These are phyloP conservation scores for Agonopterix heracliana DNA, from an alignment of 2,888 invertebrate species.

Conservation along the genomic window DNA sequence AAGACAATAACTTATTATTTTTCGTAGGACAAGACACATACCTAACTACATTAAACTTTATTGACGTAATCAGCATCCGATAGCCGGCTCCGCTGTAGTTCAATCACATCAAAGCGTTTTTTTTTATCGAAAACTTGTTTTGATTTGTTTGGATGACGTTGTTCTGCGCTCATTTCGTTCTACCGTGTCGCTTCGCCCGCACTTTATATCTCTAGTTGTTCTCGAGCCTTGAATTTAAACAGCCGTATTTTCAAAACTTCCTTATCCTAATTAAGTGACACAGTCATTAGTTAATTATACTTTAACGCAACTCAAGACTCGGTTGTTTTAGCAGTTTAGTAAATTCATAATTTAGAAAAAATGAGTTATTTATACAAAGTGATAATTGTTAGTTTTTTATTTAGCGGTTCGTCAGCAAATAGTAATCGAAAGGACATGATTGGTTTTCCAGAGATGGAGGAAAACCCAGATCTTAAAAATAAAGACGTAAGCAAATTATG, in stretches of 20 bases:
- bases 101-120: neutral
- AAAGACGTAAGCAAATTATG: conserved; percentile 41
- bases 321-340: neutral
- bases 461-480: conserved; percentile 44
- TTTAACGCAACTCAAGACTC: neutral
- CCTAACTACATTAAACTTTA: too few species aligned
- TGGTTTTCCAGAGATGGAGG: conserved; percentile 62
- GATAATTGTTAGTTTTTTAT: conserved; percentile 23
- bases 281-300: neutral
- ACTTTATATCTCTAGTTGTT: conserved; percentile 23
- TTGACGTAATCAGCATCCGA: neutral
- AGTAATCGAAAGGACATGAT: conserved; percentile 37
- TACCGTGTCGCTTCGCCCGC: neutral
- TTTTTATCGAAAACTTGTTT: conserved; percentile 46
- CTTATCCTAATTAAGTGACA: neutral
- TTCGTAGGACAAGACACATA: too few species aligned
- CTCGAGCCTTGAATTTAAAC: conserved; percentile 21
- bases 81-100: neutral
- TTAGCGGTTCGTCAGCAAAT: conserved; percentile 23
- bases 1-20: too few species aligned
- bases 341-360: conserved; percentile 11
- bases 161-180: conserved; percentile 5
- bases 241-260: conserved; percentile 13
- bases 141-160: conserved; percentile 31
- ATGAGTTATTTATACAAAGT: conserved; percentile 27